These are phyloP conservation scores for Coendou prehensilis DNA, from an alignment of 2,797 vertebrate species.

Conservation along the genomic window DNA sequence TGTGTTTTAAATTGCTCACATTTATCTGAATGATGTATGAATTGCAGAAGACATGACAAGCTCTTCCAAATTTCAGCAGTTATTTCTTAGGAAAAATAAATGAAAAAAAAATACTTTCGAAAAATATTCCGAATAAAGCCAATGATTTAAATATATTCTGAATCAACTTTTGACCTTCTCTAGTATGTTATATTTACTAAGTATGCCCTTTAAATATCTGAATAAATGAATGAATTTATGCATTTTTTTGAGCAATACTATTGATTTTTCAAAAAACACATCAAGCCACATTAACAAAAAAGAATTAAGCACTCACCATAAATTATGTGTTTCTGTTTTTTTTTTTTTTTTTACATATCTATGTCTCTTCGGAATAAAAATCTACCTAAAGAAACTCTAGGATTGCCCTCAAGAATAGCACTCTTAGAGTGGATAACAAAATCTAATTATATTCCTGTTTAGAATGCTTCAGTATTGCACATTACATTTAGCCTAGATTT, in stretches of 20 bases:
- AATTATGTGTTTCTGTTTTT: constrained; percentile 84
- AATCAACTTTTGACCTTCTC: constrained; percentile 87
- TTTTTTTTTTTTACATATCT: constrained; percentile 53
- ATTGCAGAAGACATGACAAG: background rate
- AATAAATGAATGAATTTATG: constrained; percentile 90
- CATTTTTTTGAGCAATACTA: constrained; percentile 88
- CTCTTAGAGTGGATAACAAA: constrained; percentile 82
- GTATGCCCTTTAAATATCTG: constrained; percentile 88
- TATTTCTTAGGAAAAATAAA: constrained; percentile 52
- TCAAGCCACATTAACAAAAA: constrained; percentile 82
- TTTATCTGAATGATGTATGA: background rate
- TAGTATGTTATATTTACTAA: constrained; percentile 87
- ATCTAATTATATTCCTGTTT: constrained; percentile 83
- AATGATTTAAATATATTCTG: constrained; percentile 78
- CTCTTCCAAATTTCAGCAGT: background rate
- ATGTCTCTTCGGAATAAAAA: constrained; percentile 80
- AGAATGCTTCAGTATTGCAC: constrained; percentile 77
- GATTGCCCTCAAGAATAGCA: constrained; percentile 58
- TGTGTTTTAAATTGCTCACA: background rate
- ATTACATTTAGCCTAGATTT: constrained; percentile 75
- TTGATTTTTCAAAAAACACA: constrained; percentile 89
- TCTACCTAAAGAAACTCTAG: constrained; percentile 79
- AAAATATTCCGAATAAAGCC: constrained; percentile 72
- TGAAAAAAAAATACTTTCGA: constrained; percentile 10
- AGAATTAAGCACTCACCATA: constrained; percentile 88